Percentiles rank a stretch among this genome's conserved stretches.
phyloP scores from a whole-genome alignment of 2,797 vertebrate genomes.

The Melanotaenia pygmaea region DNA sequence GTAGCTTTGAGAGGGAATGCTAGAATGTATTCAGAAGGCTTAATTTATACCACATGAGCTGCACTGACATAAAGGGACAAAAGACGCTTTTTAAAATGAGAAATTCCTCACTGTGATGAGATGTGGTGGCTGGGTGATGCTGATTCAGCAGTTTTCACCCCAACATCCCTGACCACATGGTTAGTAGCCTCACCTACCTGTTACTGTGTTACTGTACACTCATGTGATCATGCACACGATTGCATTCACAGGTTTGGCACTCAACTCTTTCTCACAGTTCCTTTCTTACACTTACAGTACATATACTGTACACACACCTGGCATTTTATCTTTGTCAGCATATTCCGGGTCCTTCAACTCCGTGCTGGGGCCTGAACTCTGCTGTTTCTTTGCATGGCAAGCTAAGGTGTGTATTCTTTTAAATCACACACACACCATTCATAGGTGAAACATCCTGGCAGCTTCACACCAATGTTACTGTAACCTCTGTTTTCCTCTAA shows the following conservation, averaged over 20 bases:
- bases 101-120: conserved; percentile 23
- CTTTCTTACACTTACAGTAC: conserved; percentile 52
- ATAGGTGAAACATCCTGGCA: conserved; percentile 45
- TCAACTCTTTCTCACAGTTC: conserved; percentile 23
- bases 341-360: conserved; percentile 73
- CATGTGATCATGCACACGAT: conserved; percentile 9
- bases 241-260: background rate
- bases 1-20: conserved; percentile 29
- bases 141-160: conserved; percentile 54
- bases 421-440: conserved; percentile 30
- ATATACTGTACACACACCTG: conserved; percentile 63
- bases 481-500: conserved; percentile 43
- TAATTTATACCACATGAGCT: conserved; percentile 19
- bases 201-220: conserved; percentile 14
- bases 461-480: conserved; percentile 22
- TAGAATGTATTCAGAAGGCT: conserved; percentile 28
- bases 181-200: conserved; percentile 37
- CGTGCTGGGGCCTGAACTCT: conserved; percentile 71
- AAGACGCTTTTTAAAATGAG: conserved; percentile 11
- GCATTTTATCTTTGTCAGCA: conserved; percentile 79
- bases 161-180: conserved; percentile 21
- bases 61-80: conserved; percentile 3
- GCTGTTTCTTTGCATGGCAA: conserved; percentile 56
- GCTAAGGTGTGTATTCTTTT: conserved; percentile 54
- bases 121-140: conserved; percentile 39